Conservation (phyloP, 2,888 invertebrate species). For the Amblyteles armatorius region DNA sequence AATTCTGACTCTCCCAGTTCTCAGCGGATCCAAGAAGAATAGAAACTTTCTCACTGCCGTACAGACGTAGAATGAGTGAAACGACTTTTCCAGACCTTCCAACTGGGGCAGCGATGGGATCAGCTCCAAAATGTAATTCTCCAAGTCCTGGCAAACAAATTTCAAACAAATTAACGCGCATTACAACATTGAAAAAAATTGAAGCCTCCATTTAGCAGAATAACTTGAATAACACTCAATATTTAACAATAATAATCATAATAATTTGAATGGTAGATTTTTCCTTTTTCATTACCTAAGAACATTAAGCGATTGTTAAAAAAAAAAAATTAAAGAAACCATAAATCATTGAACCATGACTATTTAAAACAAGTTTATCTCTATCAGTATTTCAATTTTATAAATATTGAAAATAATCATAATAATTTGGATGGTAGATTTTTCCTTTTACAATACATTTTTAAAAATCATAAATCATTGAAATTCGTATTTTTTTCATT, state of each 20-base stretch:
- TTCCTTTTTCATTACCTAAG: background rate
- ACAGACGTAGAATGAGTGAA: slow-evolving; percentile 98
- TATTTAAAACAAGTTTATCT: background rate
- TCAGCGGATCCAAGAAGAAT: slow-evolving; percentile 96
- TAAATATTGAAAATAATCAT: background rate
- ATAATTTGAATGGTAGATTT: no score
- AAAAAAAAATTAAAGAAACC: background rate
- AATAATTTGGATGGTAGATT: no score
- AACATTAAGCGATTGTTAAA: background rate
- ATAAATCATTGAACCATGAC: background rate
- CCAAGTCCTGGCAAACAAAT: slow-evolving; percentile 90
- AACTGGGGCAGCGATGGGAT: slow-evolving; percentile 96
- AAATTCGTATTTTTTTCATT: background rate
- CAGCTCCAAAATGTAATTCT: slow-evolving; percentile 97
- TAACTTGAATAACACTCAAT: background rate
- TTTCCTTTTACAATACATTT: background rate
- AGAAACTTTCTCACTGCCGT: slow-evolving; percentile 98
- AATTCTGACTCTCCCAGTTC: slow-evolving; percentile 95
- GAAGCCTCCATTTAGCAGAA: no score
- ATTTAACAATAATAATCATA: background rate
- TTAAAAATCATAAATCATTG: background rate
- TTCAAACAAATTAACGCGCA: slow-evolving; percentile 31
- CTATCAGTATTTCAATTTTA: no score
- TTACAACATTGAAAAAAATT: no score
- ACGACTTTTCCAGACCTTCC: slow-evolving; percentile 95